phyloP scores from a whole-genome alignment of 1,140 invertebrate species.

The Camponotus vicinus region DNA sequence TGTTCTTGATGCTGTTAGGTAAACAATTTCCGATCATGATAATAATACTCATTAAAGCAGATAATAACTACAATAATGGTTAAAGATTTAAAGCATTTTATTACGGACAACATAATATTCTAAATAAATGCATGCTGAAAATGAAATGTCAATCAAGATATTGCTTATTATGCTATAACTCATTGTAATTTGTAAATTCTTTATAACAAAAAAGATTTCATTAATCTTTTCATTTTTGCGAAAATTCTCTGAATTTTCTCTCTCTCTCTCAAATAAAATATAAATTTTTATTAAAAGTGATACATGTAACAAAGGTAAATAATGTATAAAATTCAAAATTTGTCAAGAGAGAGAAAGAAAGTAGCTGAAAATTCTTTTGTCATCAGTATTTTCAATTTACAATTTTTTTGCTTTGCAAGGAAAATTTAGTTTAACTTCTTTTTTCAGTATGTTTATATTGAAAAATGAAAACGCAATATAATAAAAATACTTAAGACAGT shows the following conservation, averaged over 20 bases:
- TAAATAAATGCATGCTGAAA: background rate
- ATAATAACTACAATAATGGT: background rate
- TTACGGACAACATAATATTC: background rate
- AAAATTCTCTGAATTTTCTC: no score
- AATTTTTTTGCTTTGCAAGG: background rate
- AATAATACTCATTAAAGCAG: background rate
- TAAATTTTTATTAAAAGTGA: no score
- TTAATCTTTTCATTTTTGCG: no score
- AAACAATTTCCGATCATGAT: conserved; percentile 17
- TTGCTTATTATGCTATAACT: background rate
- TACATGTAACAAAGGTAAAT: no score
- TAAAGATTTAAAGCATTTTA: background rate
- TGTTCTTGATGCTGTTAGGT: conserved; percentile 89
- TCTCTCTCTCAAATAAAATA: no score
- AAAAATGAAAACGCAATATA: background rate
- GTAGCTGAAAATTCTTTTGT: no score
- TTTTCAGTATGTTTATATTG: background rate
- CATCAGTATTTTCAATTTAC: background rate
- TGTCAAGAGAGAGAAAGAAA: background rate
- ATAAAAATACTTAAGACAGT: background rate
- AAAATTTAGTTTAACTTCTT: background rate
- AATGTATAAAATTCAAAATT: no score
- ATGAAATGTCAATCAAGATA: background rate
- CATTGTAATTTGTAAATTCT: background rate
- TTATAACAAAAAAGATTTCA: background rate